Evolutionary conservation across 2,797 vertebrate genomes (phyloP), one percentile per base, ranked within the genome.

Genomic region (Hoplostethus mediterraneus): DNA sequence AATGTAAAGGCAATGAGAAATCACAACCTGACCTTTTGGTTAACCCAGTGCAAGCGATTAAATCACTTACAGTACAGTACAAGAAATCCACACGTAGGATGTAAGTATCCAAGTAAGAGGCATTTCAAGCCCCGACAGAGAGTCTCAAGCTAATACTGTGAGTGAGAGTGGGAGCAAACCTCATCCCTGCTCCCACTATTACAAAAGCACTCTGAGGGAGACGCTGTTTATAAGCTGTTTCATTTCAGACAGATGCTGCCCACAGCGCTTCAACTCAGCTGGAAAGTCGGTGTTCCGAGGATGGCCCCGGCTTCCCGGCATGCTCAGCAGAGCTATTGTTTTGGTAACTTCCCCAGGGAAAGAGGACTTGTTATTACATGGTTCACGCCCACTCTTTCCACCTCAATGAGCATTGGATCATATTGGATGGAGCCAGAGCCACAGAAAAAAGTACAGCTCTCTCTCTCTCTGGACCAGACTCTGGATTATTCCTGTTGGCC

Each of bases 261-360:
- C 57, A 2, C 40, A 68, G 60, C 47, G 55, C 42, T 62, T 30
- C 31, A 30, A 16, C 52, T 73, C 48, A 49, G 64, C 55, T 83
- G 67, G 55, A 55, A 63, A 36, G 56, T 57, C 67, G 71, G 36
- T 67, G 58, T 57, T 61, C 49, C 14, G 62, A 77, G 72, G 78
- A 75, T 79, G 79, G 71, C 60, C 54, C 63, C 73, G 63, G n/a
- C 52, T 83, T 73, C 80, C 73, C 79, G 83, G 79, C 60, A 57
- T 70, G 71, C 64, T 87, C 87, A 81, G 70, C 75, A 86, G 70
- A 82, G 66, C 86, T 79, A 78, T 91, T 92, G 91, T 92, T 90
- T 91, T 90, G 71, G 75, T 89, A 85, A 83, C 89, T 83, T 91
- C 86, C 80, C 83, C 59, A 17, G 72, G 79, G 83, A 86, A 84